These are phyloP conservation scores for Elachura formosa DNA, from an alignment of 2,113 vertebrate species.

Conservation along the genomic window DNA sequence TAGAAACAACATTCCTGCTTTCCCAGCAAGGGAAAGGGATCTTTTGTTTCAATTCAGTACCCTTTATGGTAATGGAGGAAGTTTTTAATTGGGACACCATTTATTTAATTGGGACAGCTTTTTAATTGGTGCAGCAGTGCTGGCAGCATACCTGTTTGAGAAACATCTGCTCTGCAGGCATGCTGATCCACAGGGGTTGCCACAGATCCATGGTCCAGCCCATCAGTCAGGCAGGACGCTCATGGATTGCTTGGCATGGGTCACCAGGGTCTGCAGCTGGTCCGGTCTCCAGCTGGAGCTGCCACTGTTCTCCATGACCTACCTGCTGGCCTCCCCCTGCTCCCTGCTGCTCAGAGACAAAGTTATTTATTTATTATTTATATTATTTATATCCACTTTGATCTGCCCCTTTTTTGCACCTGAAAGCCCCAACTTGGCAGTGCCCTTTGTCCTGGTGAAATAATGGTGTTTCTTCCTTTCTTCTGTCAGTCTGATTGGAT, in stretches of 20 bases:
- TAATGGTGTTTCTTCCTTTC: background rate
- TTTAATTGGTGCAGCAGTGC: background rate
- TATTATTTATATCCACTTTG: background rate
- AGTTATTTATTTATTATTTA: background rate
- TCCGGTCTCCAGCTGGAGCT: background rate
- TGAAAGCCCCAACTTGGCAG: background rate
- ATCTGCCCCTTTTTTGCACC: background rate
- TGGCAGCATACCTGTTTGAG: background rate
- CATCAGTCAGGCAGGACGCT: accelerated
- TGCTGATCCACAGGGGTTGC: accelerated
- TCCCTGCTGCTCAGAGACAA: background rate
- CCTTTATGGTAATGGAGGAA: accelerated
- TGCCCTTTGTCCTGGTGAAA: background rate
- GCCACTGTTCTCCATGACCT: background rate
- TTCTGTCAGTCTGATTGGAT: background rate
- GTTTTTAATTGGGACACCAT: background rate
- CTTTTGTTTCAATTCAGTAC: background rate
- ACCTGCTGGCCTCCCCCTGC: background rate
- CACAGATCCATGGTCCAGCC: background rate
- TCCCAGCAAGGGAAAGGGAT: background rate
- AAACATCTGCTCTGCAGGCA: background rate
- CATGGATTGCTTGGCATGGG: accelerated
- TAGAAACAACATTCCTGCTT: background rate
- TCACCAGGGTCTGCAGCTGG: background rate
- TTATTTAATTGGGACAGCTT: background rate